phyloP scores from a whole-genome alignment of 2,113 vertebrate species.

The Galemys pyrenaicus region DNA sequence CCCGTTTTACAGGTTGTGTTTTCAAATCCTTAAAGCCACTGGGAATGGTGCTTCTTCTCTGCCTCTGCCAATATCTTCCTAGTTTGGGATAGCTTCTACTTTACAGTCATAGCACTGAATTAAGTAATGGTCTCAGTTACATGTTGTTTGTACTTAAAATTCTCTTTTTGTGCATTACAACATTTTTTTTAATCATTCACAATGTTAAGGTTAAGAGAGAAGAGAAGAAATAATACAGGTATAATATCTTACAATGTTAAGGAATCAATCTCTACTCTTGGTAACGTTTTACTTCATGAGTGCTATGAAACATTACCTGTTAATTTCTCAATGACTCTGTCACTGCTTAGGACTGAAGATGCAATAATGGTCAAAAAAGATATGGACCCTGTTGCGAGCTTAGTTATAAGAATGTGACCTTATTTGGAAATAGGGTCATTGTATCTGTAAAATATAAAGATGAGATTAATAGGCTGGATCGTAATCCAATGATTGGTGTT shows the following conservation, averaged over 20 bases:
- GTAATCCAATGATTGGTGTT: background rate
- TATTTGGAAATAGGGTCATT: background rate
- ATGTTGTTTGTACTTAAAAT: background rate
- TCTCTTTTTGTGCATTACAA: background rate
- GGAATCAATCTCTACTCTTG: background rate
- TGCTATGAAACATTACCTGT: background rate
- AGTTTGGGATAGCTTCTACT: background rate
- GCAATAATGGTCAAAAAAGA: accelerated
- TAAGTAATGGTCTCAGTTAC: background rate
- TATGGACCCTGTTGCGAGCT: background rate
- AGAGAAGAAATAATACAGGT: background rate
- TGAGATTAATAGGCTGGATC: background rate
- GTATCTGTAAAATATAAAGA: background rate
- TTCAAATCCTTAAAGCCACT: background rate
- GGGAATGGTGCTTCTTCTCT: background rate
- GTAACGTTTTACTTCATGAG: background rate
- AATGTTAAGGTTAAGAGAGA: background rate
- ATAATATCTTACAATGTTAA: background rate
- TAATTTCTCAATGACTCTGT: background rate
- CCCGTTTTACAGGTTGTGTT: background rate
- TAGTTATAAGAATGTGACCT: background rate
- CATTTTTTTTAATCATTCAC: background rate
- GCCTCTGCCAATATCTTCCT: accelerated
- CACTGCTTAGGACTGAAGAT: background rate
- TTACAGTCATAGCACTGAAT: background rate